Evolutionary conservation across 2,888 invertebrate genomes (phyloP).

Genomic region (Lasioglossum figueresi): DNA sequence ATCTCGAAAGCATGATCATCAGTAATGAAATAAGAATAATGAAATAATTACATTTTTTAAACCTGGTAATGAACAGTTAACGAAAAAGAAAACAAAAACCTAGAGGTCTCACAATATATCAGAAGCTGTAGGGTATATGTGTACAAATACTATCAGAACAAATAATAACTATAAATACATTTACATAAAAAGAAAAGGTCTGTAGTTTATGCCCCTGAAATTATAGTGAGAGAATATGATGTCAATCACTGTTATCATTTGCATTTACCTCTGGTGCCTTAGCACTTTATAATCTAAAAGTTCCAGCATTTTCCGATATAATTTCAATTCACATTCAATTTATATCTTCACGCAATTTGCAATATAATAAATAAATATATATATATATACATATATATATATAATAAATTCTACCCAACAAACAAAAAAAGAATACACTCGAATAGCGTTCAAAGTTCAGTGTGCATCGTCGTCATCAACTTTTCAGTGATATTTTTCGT

Average conservation of each 20-base stretch:
- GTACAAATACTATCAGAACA: conserved; percentile 63
- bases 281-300: conserved; percentile 77
- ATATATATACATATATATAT: background rate
- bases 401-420: conserved; percentile 40
- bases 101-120: conserved; percentile 63
- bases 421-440: conserved; percentile 23
- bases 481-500: conserved; percentile 36
- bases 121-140: conserved; percentile 49
- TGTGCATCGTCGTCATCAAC: conserved; percentile 23
- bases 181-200: conserved; percentile 60
- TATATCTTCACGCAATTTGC: conserved; percentile 43
- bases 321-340: conserved; percentile 53
- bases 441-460: conserved; percentile 43
- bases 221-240: conserved; percentile 62
- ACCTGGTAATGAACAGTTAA: conserved; percentile 37
- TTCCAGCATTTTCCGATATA: conserved; percentile 49
- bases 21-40: conserved; percentile 14
- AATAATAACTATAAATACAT: conserved; percentile 56
- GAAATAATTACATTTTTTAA: conserved; percentile 32
- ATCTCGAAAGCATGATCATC: conserved; percentile 19
- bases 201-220: conserved; percentile 62
- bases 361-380: conserved; percentile 32
- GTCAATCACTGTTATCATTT: conserved; percentile 73
- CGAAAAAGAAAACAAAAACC: conserved; percentile 32
- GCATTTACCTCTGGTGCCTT: conserved; percentile 80